Evolutionary conservation across 2,888 invertebrate genomes (phyloP), one percentile per base, ranked within the genome.

Genomic region (Agapetus fuscipes): DNA sequence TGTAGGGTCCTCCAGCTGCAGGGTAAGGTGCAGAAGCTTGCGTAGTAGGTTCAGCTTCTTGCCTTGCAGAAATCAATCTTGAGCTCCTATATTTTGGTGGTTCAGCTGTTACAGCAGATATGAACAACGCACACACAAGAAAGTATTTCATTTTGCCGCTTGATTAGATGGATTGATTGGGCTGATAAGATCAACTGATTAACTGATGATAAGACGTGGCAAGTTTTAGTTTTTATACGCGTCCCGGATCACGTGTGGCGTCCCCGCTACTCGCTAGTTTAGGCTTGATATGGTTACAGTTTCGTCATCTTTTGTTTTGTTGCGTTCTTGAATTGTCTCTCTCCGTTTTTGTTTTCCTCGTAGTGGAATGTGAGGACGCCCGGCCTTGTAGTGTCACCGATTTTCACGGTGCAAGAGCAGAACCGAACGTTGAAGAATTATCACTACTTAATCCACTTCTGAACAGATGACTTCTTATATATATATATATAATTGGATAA

Each of bases 1-100:
- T 62, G 34, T 47, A 47, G 3, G 47, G 47, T 20, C 34, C 46
- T 4, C 17, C 11, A 10, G 31, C 11, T 9, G 31, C 17, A 11
- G 32, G 32, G n/a, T 31, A 32, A 16, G 37, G 32, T 3, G 14
- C 29, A 3, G 17, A n/a, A n/a, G 11, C 14, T 5, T 7, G 17
- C 12, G 17, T 13, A n/a, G 41, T 16, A 26, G 29, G n/a, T 11
- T 10, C 39, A 9, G 28, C 34, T 30, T 43, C 41, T 27, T 47
- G 47, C 17, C 44, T 41, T 2, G 47, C 33, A 15, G 29, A 24
- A 6, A 33, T 27, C 13, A 6, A 30, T 4, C 30, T 33, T 13
- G 30, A 20, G 11, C 13, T 15, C 9, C 30, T 17, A 5, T 12
- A 28, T 7, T 31, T 24, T 1, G 43, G 39, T 16, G 10, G 14